Evolutionary conservation across 2,888 invertebrate genomes (phyloP), one percentile per base, ranked within the genome.

Genomic region (Meloe dianella): DNA sequence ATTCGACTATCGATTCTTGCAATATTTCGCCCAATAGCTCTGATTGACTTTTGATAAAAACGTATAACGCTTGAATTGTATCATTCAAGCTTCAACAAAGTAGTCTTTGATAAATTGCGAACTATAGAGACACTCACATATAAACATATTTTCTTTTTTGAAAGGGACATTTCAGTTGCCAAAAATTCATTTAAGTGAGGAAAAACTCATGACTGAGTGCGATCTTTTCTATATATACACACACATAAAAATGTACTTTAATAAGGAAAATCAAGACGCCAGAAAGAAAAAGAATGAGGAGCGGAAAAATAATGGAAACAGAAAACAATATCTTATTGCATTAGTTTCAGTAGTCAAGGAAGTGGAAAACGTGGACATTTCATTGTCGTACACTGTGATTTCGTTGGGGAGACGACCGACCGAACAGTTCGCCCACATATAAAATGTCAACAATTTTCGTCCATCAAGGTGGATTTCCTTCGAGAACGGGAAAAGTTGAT

Each of bases 371-470:
- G 54, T 54, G 54, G 54, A 54, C 54, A 27, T 54, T 54, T 54
- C 54, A 54, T 54, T 54, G 54, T 54, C 24, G 54, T 54, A 54
- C 14, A 54, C 54, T 24, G 54, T 54, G 54, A 54, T 54, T 27
- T 54, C 54, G 54, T 54, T 54, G 5, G 54, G 27, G 27, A 54
- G 27, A 27, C 2, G 24, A 27, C 27, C 27, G 10, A 54, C 24
- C 4, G 20, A 54, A 22, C 22, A 54, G 54, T 14, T 54, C 54
- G n/a, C 24, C 54, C 54, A 54, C 54, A 54, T 65, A 58, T 61
- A 51, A 62, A 66, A 66, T 60, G 62, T 61, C 65, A 65, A 61
- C 60, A 60, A 38, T 60, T 59, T 60, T 60, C 60, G 38, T 41
- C 32, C 60, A 60, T 60, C 60, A 65, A 62, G 24, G 57, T 35